Percentiles rank a stretch among this genome's conserved stretches.
Evolutionary conservation across 2,113 vertebrate species (phyloP).

Genomic region (Cercopithecus mona): DNA sequence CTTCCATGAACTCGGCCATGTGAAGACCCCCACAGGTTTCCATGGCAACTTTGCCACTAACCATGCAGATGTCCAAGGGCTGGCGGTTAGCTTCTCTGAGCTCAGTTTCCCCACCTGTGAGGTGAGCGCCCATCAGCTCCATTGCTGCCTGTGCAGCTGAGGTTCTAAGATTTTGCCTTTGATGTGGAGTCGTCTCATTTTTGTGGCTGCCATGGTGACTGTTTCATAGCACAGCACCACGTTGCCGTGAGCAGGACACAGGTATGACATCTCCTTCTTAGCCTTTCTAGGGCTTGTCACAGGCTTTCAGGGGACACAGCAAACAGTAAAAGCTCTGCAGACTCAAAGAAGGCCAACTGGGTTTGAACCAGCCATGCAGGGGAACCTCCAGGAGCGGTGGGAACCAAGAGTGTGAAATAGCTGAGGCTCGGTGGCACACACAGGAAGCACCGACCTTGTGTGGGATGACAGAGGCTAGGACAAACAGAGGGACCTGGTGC

Average conservation of each 20-base stretch:
- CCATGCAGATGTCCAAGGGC: background rate
- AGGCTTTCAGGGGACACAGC: background rate
- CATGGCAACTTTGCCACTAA: background rate
- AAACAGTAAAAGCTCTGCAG: background rate
- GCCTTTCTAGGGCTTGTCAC: background rate
- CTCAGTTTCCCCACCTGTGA: background rate
- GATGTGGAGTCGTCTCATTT: rapidly evolving
- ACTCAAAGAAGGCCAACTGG: background rate
- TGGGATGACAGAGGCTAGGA: background rate
- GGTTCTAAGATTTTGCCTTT: background rate
- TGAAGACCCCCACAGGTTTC: background rate
- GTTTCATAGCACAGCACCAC: background rate
- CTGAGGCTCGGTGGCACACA: background rate
- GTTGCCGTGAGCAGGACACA: rapidly evolving
- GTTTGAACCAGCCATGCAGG: background rate
- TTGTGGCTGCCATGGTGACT: background rate
- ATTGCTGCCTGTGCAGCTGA: rapidly evolving
- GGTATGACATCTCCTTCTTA: background rate
- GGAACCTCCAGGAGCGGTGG: rapidly evolving
- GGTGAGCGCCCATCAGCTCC: background rate
- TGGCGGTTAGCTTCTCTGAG: background rate
- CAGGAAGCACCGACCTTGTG: background rate
- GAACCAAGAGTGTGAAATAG: too few relatives aligned
- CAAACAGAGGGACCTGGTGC: background rate
- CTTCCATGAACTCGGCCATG: background rate